phyloP scores from a whole-genome alignment of 2,888 invertebrate genomes.

The Dromius quadrimaculatus region DNA sequence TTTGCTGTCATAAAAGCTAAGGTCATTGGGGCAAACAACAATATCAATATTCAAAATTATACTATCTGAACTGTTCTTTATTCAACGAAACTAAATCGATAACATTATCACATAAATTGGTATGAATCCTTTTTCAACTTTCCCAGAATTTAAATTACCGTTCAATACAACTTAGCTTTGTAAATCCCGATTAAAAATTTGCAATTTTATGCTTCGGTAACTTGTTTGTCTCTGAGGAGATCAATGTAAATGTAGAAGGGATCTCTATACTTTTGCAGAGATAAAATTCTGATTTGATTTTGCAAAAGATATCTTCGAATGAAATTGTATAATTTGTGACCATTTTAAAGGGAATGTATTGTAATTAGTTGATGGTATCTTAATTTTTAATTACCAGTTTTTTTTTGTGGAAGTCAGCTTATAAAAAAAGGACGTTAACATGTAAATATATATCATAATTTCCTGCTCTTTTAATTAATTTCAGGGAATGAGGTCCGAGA shows the following conservation, averaged over 20 bases:
- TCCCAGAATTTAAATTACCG: slow-evolving; percentile 23
- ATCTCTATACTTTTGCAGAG: slow-evolving; percentile 5
- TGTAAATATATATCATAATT: no score
- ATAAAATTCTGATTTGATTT: not conserved
- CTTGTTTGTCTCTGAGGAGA: slow-evolving; percentile 24
- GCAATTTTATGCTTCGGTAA: slow-evolving; percentile 29
- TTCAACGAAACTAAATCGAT: slow-evolving; percentile 38
- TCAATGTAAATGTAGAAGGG: slow-evolving; percentile 17
- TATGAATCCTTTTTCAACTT: slow-evolving; percentile 8
- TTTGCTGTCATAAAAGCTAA: not conserved
- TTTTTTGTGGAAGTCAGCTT: no score
- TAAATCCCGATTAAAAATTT: slow-evolving; percentile 35
- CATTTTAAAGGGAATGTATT: no score
- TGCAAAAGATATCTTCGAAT: no score
- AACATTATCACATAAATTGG: slow-evolving; percentile 42
- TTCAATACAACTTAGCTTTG: slow-evolving; percentile 22
- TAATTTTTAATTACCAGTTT: no score
- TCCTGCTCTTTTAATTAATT: no score
- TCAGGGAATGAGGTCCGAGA: no score
- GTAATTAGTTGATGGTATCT: no score
- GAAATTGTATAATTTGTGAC: no score
- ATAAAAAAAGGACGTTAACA: no score
- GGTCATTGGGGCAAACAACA: slow-evolving; percentile 9
- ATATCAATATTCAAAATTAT: slow-evolving; percentile 19
- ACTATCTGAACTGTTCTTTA: not conserved